Conservation (phyloP, 2,797 vertebrate species). For the Leptodactylus fallax region DNA sequence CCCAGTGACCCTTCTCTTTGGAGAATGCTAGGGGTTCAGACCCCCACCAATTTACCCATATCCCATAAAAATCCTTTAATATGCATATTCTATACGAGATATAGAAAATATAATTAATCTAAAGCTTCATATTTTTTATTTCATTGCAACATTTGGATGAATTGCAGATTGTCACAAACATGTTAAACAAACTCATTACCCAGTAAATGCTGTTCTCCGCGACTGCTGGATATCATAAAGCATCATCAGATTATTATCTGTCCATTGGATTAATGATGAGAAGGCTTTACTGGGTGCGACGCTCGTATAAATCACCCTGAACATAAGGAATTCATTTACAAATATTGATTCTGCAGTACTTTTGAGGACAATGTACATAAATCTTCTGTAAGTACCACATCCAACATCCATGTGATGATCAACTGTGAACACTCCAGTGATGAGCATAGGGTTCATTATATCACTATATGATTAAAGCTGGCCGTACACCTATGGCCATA, state of each 20-base stretch:
- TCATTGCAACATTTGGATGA: background rate
- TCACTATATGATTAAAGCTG: too few relatives aligned
- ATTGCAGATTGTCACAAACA: conserved; percentile 7
- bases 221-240: conserved; percentile 44
- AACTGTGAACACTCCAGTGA: conserved; percentile 16
- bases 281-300: conserved; percentile 6
- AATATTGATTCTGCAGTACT: conserved; percentile 52
- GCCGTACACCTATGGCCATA: too few relatives aligned
- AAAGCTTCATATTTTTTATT: background rate
- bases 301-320: conserved; percentile 45
- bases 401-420: conserved; percentile 21
- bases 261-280: conserved; percentile 50
- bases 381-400: conserved; percentile 38
- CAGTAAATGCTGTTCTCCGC: conserved; percentile 23
- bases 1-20: background rate
- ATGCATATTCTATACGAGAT: background rate
- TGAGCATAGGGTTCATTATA: conserved; percentile 16
- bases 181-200: conserved; percentile 50
- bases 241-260: conserved; percentile 52
- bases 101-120: background rate
- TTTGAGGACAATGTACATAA: conserved; percentile 43
- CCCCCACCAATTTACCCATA: background rate
- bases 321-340: conserved; percentile 41
- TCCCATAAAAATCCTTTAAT: background rate
- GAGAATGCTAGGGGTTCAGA: background rate